Percentiles rank a stretch among this genome's conserved stretches.
These are phyloP conservation scores for Parnassius apollo DNA, from an alignment of 2,888 invertebrate genomes.

Conservation along the genomic window DNA sequence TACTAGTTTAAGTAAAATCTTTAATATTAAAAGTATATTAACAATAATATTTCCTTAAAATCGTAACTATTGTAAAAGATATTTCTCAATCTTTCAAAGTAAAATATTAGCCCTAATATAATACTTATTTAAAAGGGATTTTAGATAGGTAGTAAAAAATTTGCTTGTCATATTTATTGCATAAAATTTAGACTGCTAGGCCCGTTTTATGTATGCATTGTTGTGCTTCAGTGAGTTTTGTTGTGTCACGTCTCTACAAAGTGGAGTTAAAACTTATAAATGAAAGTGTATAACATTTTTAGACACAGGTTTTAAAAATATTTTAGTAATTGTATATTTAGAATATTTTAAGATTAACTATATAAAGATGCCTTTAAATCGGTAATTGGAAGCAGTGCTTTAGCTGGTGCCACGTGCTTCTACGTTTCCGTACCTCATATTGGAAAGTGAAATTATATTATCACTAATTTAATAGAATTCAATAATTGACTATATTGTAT, in stretches of 20 bases:
- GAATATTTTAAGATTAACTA: conserved; percentile 13
- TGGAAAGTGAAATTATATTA: not conserved
- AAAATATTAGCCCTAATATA: no score
- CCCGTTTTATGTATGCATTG: conserved; percentile 7
- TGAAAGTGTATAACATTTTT: conserved; percentile 13
- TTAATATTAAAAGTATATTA: not conserved
- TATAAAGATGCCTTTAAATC: conserved; percentile 14
- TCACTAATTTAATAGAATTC: conserved; percentile 1
- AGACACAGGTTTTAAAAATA: conserved; percentile 20
- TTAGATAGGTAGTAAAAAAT: conserved; percentile 16
- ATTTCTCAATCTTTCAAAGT: conserved; percentile 9
- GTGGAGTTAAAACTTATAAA: conserved; percentile 18
- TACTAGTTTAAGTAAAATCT: no score
- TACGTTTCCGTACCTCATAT: conserved; percentile 1
- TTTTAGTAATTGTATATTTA: conserved; percentile 21
- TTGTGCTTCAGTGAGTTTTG: conserved; percentile 17
- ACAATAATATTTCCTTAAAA: not conserved
- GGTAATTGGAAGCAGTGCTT: not conserved
- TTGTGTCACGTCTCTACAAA: conserved; percentile 17
- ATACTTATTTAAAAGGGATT: not conserved
- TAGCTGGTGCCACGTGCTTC: conserved; percentile 3
- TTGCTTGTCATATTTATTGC: conserved; percentile 10
- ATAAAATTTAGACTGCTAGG: conserved; percentile 22
- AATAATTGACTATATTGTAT: conserved; percentile 9
- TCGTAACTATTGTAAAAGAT: not conserved